Percentiles rank a stretch among this genome's conserved stretches.
Conservation (phyloP, 2,113 vertebrate genomes). For the Arizona elegans region DNA sequence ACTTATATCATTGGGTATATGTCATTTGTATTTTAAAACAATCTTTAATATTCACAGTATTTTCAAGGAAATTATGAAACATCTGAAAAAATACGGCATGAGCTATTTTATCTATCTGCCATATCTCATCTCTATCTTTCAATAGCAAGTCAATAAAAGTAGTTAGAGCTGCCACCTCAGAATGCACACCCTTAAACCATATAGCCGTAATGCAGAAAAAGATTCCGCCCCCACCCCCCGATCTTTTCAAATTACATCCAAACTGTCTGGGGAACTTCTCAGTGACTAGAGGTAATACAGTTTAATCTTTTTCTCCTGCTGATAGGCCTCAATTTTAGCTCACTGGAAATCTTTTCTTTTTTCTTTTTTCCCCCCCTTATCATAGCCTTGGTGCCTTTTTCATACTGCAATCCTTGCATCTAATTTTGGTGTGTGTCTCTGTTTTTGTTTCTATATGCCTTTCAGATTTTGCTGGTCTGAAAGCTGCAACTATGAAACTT, state of each 20-base stretch:
- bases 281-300: constrained; percentile 79
- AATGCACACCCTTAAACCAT: constrained; percentile 71
- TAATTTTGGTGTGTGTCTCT: constrained; percentile 50
- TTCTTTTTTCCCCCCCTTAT: constrained; percentile 69
- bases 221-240: accelerated
- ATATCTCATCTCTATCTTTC: constrained; percentile 63
- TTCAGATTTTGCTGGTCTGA: constrained; percentile 68
- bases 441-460: constrained; percentile 6
- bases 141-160: constrained; percentile 77
- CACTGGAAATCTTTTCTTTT: constrained; percentile 64
- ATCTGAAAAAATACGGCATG: constrained; percentile 53
- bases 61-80: constrained; percentile 32
- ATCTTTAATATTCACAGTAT: constrained; percentile 48
- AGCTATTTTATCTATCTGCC: constrained; percentile 58
- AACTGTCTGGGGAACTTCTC: constrained; percentile 78
- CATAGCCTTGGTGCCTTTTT: constrained; percentile 70
- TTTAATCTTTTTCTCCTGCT: constrained; percentile 76
- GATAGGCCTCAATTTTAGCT: constrained; percentile 77
- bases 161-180: constrained; percentile 72
- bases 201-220: constrained; percentile 65
- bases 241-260: constrained; percentile 83
- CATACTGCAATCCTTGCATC: constrained; percentile 71
- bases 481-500: constrained; percentile 67
- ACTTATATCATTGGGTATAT: not conserved
- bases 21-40: not conserved